Evolutionary conservation across 2,113 vertebrate genomes (phyloP).

Genomic region (Prietella phreatophila): DNA sequence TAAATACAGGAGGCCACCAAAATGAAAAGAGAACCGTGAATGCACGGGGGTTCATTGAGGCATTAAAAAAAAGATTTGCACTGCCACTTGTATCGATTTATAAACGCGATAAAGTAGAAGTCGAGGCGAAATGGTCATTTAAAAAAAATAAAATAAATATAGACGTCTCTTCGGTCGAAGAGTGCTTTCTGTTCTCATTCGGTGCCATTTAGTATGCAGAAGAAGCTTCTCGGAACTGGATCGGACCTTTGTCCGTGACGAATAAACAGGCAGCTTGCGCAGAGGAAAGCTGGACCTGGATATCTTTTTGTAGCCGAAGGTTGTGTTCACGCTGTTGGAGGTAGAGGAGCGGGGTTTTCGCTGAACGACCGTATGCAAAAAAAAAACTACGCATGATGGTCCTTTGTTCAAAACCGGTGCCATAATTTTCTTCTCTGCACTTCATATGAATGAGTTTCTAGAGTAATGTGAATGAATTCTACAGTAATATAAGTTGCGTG

Average conservation of each 20-base stretch:
- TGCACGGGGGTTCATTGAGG: neutral
- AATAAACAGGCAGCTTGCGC: neutral
- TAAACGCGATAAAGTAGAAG: neutral
- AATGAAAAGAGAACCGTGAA: neutral
- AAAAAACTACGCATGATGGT: neutral
- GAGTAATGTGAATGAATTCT: constrained; percentile 39
- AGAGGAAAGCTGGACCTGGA: neutral
- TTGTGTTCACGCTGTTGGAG: neutral
- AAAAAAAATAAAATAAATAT: neutral
- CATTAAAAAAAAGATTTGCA: constrained; percentile 45
- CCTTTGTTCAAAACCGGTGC: constrained; percentile 28
- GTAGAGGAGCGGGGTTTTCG: neutral
- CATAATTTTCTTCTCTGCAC: constrained; percentile 36
- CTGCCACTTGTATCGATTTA: constrained; percentile 43
- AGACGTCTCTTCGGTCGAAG: neutral
- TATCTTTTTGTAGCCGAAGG: neutral
- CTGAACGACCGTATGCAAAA: neutral
- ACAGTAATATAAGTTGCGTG: constrained; percentile 7
- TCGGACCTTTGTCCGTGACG: neutral
- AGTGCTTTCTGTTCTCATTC: neutral
- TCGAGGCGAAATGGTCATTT: neutral
- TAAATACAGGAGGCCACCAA: neutral
- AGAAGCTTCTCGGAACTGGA: neutral
- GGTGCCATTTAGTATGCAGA: neutral
- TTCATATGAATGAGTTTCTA: constrained; percentile 23